Evolutionary conservation across 2,113 vertebrate species (phyloP).

Genomic region (Recurvirostra avosetta): DNA sequence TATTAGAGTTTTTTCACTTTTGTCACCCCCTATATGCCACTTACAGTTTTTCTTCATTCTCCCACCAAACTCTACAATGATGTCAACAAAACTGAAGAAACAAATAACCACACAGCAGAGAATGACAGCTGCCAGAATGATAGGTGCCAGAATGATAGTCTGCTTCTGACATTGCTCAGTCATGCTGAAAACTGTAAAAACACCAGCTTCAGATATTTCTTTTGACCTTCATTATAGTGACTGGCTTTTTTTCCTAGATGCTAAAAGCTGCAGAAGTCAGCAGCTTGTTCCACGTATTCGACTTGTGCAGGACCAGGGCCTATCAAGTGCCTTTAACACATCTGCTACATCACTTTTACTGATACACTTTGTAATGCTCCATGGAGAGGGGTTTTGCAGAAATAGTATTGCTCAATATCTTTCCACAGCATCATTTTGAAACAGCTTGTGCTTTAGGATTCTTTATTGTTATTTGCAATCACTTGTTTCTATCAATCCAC

Average conservation of each 20-base stretch:
- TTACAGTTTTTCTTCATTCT: neutral
- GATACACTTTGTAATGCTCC: neutral
- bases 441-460: neutral
- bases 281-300: neutral
- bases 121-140: neutral
- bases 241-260: neutral
- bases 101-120: neutral
- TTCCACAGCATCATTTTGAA: neutral
- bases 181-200: neutral
- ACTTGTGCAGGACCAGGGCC: neutral
- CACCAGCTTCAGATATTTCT: neutral
- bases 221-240: neutral
- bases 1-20: neutral
- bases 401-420: neutral
- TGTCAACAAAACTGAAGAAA: neutral
- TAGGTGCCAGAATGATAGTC: neutral
- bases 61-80: neutral
- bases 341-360: neutral
- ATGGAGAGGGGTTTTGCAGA: neutral
- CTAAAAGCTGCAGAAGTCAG: neutral
- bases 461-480: neutral
- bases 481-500: neutral
- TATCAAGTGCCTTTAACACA: neutral
- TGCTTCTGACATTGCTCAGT: neutral
- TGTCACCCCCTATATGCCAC: neutral